These are phyloP conservation scores for Carassius carassius DNA, from an alignment of 2,113 vertebrate species.

Conservation along the genomic window DNA sequence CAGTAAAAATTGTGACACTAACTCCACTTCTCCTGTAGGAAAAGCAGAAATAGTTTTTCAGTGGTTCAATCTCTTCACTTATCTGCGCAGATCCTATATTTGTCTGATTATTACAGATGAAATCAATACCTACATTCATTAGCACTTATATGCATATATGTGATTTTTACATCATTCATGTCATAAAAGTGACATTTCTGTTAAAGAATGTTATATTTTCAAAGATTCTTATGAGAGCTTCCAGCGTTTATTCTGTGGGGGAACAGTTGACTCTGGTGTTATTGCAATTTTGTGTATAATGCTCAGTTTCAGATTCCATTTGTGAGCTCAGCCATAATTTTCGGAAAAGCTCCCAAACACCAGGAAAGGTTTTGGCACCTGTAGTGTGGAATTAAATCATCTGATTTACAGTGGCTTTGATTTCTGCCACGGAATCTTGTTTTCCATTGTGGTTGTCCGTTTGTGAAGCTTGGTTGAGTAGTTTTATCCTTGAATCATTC, in stretches of 20 bases:
- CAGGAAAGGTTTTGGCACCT: slow-evolving; percentile 30
- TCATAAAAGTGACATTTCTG: neutral
- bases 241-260: neutral
- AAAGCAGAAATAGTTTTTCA: neutral
- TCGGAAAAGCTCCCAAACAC: slow-evolving; percentile 1
- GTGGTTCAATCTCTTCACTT: neutral
- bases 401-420: slow-evolving; percentile 33
- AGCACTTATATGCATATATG: neutral
- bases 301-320: slow-evolving; percentile 20
- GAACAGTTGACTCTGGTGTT: slow-evolving; percentile 9
- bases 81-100: neutral
- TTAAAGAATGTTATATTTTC: neutral
- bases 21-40: neutral
- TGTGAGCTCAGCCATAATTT: slow-evolving; percentile 18
- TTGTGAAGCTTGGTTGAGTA: slow-evolving; percentile 18
- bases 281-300: slow-evolving; percentile 29
- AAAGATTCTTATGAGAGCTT: neutral
- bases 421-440: slow-evolving; percentile 16
- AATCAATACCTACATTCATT: neutral
- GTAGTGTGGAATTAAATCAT: slow-evolving; percentile 36
- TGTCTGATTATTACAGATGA: neutral
- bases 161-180: neutral
- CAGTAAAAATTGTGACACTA: neutral
- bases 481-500: neutral
- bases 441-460: slow-evolving; percentile 33